Evolutionary conservation across 2,113 vertebrate genomes (phyloP).

Genomic region (Festucalex cinctus): DNA sequence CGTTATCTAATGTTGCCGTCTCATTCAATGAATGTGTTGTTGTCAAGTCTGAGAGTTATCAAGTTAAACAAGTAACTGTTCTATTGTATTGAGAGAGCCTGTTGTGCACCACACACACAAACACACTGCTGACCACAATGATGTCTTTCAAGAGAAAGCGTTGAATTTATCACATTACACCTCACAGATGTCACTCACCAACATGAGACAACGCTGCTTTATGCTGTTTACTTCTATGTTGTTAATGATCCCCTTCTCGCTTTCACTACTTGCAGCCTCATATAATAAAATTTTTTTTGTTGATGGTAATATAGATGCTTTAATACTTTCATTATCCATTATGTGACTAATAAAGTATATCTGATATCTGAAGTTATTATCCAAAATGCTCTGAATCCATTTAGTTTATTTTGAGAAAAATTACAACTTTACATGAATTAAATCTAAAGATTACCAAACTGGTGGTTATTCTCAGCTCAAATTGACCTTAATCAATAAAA

Average conservation of each 20-base stretch:
- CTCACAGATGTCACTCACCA: constrained; percentile 33
- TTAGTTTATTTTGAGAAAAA: too few relatives aligned
- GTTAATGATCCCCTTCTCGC: neutral
- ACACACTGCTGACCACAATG: constrained; percentile 50
- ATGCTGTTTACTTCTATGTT: constrained; percentile 2
- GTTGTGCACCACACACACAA: constrained; percentile 16
- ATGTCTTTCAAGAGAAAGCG: constrained; percentile 54
- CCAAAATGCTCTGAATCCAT: too few relatives aligned
- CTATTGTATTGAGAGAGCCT: constrained; percentile 5
- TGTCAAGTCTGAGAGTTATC: neutral
- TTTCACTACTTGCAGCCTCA: neutral
- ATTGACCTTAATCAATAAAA: neutral
- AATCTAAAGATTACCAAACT: too few relatives aligned
- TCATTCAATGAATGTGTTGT: neutral
- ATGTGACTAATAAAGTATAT: too few relatives aligned
- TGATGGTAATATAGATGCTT: neutral
- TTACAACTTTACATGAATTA: too few relatives aligned
- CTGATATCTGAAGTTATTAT: too few relatives aligned
- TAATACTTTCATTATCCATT: too few relatives aligned
- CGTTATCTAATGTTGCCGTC: neutral
- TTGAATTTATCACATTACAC: constrained; percentile 49
- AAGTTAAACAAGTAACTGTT: neutral
- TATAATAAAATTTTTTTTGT: too few relatives aligned
- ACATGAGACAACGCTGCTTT: constrained; percentile 16
- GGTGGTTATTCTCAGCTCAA: too few relatives aligned